Evolutionary conservation across 1,140 invertebrate genomes (phyloP).

Genomic region (Bombus fervidus): DNA sequence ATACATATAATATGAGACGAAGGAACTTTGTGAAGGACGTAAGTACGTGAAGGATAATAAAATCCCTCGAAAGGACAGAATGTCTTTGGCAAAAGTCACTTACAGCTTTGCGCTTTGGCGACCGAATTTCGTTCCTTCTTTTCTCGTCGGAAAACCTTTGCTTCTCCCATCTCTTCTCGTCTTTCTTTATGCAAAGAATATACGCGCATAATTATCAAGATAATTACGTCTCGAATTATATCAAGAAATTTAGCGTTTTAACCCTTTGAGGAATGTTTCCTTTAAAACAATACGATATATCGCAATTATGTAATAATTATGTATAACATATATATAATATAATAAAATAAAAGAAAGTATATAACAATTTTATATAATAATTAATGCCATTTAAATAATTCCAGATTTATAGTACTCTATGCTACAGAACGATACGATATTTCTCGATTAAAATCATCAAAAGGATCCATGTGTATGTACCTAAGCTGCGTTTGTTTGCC

Average conservation of each 20-base stretch:
- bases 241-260: not conserved
- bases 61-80: conserved; percentile 62
- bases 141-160: not conserved
- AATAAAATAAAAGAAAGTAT: not conserved
- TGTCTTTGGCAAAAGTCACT: conserved; percentile 59
- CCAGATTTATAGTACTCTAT: not conserved
- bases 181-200: not conserved
- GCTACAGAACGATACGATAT: too few relatives aligned
- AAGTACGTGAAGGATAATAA: conserved; percentile 49
- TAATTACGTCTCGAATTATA: not conserved
- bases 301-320: not conserved
- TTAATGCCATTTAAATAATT: not conserved
- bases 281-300: not conserved
- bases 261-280: conserved; percentile 2
- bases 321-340: not conserved
- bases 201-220: too few relatives aligned
- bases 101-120: conserved; percentile 52
- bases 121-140: conserved; percentile 25
- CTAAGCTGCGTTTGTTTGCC: not conserved
- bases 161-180: not conserved
- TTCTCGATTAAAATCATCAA: not conserved
- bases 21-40: conserved; percentile 71
- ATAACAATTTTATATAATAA: not conserved
- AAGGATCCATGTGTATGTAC: not conserved
- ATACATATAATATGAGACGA: conserved; percentile 36